Evolutionary conservation across 2,113 vertebrate species (phyloP), one percentile per base, ranked within the genome.

Genomic region (Todiramphus saurophagus): DNA sequence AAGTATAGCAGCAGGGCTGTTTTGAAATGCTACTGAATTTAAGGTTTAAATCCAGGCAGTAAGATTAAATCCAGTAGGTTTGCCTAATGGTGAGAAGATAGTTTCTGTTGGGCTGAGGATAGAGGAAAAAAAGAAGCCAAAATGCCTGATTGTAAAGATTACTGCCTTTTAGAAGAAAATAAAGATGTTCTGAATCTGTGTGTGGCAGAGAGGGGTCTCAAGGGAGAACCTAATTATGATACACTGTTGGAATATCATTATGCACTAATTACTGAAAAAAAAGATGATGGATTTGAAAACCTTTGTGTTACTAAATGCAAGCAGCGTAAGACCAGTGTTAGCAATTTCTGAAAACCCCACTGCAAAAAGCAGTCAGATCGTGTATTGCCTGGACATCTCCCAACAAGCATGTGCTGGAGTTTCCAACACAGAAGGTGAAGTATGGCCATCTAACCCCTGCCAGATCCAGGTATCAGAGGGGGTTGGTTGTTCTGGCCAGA

Each of bases 21-120:
- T 95, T 96, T 89, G 88, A 96, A 96, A 96, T 90, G 75, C 77
- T 94, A 39, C 63, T 74, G 79, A 33, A 77, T 68, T 96, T 93
- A 87, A 92, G 44, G 16, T 87, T 97, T 85, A 28, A 63, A 92
- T 89, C 89, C 60, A 78, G 74, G 73, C 56, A 94, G 41, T 3
- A 8, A 14, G 27, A 53, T 53, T 53, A 53, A 53, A 2, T 73
- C 93, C 72, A 51, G 21, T 69, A 81, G 46, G 35, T 80, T 70
- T 53, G 53, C n/a, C 72, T 87, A 60, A 48, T 17, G 6, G 43
- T 18, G 23, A 86, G 59, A 63, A 93, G 70, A 78, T 66, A 37
- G 9, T 85, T 90, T 95, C 77, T 90, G 8, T 11, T 96, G 69
- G 79, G 50, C 5, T 80, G 28, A 44, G 51, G 31, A 60, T 15